phyloP scores from a whole-genome alignment of 2,113 vertebrate genomes.

The Setophaga kirtlandii region DNA sequence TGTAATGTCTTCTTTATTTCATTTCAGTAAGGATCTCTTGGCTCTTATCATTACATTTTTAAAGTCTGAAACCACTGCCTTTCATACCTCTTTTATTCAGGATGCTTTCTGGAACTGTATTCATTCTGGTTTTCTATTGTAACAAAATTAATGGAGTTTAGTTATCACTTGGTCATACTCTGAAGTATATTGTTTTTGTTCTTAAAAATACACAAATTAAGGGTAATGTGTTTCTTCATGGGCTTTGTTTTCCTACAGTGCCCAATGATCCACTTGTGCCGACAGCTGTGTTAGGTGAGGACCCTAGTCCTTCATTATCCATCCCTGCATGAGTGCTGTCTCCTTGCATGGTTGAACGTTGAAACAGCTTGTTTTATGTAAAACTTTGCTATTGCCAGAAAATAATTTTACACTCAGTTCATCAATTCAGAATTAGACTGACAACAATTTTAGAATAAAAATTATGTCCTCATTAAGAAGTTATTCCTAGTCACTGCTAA shows the following conservation, averaged over 20 bases:
- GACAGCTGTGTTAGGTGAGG: constrained; percentile 99
- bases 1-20: constrained; percentile 5
- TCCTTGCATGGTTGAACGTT: constrained; percentile 75
- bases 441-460: background rate
- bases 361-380: constrained; percentile 55
- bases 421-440: constrained; percentile 14
- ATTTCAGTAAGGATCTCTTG: constrained; percentile 21
- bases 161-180: constrained; percentile 2
- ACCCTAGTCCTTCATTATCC: constrained; percentile 70
- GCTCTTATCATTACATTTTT: constrained; percentile 14
- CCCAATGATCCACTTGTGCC: constrained; percentile 99
- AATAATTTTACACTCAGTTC: background rate
- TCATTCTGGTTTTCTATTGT: background rate
- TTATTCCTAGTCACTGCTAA: background rate
- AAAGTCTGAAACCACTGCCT: constrained; percentile 33
- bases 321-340: constrained; percentile 72
- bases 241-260: constrained; percentile 92
- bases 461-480: background rate
- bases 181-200: constrained; percentile 35
- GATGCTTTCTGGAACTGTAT: background rate
- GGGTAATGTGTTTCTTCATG: constrained; percentile 77
- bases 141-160: background rate
- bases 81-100: constrained; percentile 23
- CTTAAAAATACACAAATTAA: constrained; percentile 49
- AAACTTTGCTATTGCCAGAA: constrained; percentile 17